Conservation (phyloP, 2,113 vertebrate species). For the Myiozetetes cayanensis region DNA sequence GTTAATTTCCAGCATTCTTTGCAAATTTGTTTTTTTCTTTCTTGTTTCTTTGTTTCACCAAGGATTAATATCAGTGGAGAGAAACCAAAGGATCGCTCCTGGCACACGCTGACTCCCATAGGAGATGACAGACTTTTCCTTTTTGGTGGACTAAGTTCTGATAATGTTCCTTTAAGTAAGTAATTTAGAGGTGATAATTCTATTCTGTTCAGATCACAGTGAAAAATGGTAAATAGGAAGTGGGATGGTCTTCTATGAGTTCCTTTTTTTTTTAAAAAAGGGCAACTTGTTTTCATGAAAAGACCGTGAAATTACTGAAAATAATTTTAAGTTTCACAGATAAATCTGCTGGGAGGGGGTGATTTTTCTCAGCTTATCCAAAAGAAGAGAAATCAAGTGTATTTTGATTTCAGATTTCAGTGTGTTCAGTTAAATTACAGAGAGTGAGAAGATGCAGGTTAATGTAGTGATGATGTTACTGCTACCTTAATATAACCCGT, state of each 20-base stretch:
- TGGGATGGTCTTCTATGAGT: rapidly evolving
- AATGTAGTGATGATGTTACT: not conserved
- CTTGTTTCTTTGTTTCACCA: not conserved
- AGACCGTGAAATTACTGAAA: not conserved
- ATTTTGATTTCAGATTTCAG: not conserved
- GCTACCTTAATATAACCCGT: not conserved
- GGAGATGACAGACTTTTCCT: conserved; percentile 86
- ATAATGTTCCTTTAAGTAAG: conserved; percentile 92
- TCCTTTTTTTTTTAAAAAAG: not conserved
- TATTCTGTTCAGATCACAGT: not conserved
- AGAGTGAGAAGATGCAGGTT: not conserved
- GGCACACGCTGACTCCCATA: conserved; percentile 89
- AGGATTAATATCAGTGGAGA: conserved; percentile 78
- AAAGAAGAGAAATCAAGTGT: not conserved
- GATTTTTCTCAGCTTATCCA: not conserved
- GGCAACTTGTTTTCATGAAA: not conserved
- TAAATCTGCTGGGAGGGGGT: not conserved
- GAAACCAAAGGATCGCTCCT: conserved; percentile 86
- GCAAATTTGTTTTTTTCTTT: not conserved
- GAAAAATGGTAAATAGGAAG: not conserved
- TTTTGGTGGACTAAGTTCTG: conserved; percentile 90
- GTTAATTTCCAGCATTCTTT: not conserved
- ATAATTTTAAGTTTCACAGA: too few species aligned
- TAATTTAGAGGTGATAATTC: not conserved
- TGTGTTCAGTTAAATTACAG: not conserved